A percentile compares a stretch with the other conserved stretches of the same genome.
phyloP scores from a whole-genome alignment of 2,797 vertebrate genomes.

The Micrastur ruficollis region DNA sequence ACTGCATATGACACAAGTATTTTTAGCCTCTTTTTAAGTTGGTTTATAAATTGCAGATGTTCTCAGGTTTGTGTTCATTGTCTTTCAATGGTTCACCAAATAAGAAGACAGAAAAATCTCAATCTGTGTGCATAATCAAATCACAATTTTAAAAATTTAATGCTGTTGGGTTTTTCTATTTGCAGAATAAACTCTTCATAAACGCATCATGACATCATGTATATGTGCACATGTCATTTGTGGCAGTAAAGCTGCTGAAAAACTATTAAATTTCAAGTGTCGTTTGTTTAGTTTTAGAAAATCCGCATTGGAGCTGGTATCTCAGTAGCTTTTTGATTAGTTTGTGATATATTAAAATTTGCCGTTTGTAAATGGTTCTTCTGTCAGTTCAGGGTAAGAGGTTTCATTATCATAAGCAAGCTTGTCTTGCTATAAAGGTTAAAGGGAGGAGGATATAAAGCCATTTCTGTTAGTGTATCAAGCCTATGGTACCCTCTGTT shows the following conservation, averaged over 20 bases:
- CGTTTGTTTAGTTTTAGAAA: conserved; percentile 8
- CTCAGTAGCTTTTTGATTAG: conserved; percentile 17
- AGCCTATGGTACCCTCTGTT: not conserved
- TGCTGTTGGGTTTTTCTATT: not conserved
- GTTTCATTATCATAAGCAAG: conserved; percentile 24
- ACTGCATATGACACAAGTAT: not conserved
- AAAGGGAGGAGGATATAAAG: not conserved
- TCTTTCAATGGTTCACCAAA: not conserved
- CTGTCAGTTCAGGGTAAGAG: conserved; percentile 3
- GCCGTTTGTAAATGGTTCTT: conserved; percentile 23
- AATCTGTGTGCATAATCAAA: not conserved
- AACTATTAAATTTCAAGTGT: not conserved
- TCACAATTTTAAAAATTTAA: not conserved
- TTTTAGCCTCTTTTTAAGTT: not conserved
- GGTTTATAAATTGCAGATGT: not conserved
- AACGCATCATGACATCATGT: not conserved
- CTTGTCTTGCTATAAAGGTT: conserved; percentile 30
- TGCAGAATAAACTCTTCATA: not conserved
- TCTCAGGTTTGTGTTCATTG: not conserved
- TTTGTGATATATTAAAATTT: conserved; percentile 51
- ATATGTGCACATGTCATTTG: not conserved
- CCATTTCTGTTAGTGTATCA: not conserved
- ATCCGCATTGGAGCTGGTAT: not conserved
- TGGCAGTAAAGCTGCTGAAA: not conserved
- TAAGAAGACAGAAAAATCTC: not conserved